Percentiles rank a stretch among this genome's conserved stretches.
These are phyloP conservation scores for Caretta caretta DNA, from an alignment of 2,113 vertebrate species.

Conservation along the genomic window DNA sequence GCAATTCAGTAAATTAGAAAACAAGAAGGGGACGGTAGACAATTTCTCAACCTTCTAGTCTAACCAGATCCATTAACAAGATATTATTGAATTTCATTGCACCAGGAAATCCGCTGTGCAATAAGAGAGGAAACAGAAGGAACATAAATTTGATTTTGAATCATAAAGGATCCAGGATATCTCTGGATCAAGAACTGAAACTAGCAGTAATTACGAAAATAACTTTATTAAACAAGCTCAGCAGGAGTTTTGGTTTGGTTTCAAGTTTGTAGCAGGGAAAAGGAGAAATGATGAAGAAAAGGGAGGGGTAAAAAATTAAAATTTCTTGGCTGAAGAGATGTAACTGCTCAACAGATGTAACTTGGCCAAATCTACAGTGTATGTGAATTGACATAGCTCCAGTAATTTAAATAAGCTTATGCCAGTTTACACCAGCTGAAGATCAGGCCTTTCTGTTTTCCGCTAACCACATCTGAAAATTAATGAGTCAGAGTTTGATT, in stretches of 20 bases:
- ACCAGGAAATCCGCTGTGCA: not conserved
- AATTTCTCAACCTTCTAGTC: not conserved
- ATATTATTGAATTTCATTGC: not conserved
- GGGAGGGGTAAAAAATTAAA: not conserved
- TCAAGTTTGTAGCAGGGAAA: not conserved
- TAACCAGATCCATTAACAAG: not conserved
- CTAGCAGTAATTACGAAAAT: not conserved
- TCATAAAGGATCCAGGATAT: not conserved
- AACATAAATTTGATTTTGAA: not conserved
- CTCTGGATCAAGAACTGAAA: not conserved
- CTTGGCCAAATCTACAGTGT: not conserved
- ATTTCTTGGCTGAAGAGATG: not conserved
- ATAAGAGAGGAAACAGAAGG: not conserved
- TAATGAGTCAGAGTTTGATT: not conserved
- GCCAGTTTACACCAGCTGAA: not conserved
- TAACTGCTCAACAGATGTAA: not conserved
- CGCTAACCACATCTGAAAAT: not conserved
- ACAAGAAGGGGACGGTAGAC: not conserved
- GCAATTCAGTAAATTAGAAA: not conserved
- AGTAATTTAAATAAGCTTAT: not conserved
- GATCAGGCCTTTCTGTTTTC: not conserved
- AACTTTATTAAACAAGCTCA: not conserved
- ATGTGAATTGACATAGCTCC: not conserved
- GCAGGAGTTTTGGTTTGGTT: not conserved
- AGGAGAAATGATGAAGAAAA: not conserved